Evolutionary conservation across 2,888 invertebrate species (phyloP), one percentile per base, ranked within the genome.

Genomic region (Drosophila falleni): DNA sequence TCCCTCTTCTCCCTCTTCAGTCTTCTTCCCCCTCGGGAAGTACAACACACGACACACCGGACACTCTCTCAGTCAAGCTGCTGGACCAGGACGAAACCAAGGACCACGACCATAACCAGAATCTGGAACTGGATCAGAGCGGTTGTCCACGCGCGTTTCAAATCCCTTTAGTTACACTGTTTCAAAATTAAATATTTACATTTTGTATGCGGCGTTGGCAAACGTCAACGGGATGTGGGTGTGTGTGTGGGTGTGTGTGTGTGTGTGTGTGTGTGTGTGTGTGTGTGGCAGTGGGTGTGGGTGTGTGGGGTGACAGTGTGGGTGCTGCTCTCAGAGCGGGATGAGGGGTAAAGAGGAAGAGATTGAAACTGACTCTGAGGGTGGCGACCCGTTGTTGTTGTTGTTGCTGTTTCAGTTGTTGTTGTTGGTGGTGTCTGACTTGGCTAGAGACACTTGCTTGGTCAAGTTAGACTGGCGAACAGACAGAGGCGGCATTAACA

Each of bases 181-280:
- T 89, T 82, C 90, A 89, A 91, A 90, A 90, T 90, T 90, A 91
- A 90, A 90, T 91, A 90, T 90, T 91, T 90, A 90, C 90, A 89
- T 90, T 87, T 87, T 61, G 79, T 80, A 79, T 73, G 69, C 49
- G 69, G 74, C 63, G 66, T 54, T 49, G 10, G 59, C 46, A 37
- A 59, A 54, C 51, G 65, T 44, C 59, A 63, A 44, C 37, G 42
- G 39, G 19, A 63, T 67, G 63, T 64, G 66, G 47, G n/a, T 53
- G 55, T 46, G 58, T 29, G 35, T 61, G 46, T 31, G 47, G 39
- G 19, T 15, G 31, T n/a, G 62, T 31, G 26, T 19, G 15, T 16
- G 29, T n/a, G 15, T n/a, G 29, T 5, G 29, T 6, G 29, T n/a
- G 29, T 29, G 71, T 33, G 60, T n/a, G n/a, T 53, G 55, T 46